Percentiles rank a stretch among this genome's conserved stretches.
Conservation (phyloP, 2,888 invertebrate species). For the Amiota communis region DNA sequence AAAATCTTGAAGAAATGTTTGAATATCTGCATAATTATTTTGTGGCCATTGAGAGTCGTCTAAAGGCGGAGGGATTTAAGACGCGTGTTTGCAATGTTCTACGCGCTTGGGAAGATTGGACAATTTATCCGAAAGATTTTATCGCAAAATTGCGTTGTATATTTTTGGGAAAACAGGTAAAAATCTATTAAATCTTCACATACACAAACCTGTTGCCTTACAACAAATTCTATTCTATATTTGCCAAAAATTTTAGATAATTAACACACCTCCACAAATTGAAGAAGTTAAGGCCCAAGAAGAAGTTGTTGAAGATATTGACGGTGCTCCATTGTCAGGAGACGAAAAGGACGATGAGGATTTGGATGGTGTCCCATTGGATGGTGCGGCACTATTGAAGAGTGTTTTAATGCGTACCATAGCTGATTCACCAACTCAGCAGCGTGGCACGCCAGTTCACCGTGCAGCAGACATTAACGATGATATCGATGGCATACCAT, state of each 20-base stretch:
- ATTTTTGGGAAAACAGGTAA: slow-evolving; percentile 84
- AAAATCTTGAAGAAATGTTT: slow-evolving; percentile 85
- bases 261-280: slow-evolving; percentile 47
- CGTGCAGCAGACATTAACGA: slow-evolving; percentile 73
- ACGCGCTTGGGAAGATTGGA: slow-evolving; percentile 98
- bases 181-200: no score
- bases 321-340: slow-evolving; percentile 74
- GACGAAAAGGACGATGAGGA: slow-evolving; percentile 78
- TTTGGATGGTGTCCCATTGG: slow-evolving; percentile 84
- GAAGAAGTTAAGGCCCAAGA: slow-evolving; percentile 60
- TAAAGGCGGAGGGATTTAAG: slow-evolving; percentile 98
- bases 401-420: slow-evolving; percentile 76
- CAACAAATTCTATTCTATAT: background rate
- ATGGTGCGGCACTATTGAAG: slow-evolving; percentile 87
- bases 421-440: slow-evolving; percentile 68
- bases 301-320: slow-evolving; percentile 71
- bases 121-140: slow-evolving; percentile 94
- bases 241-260: background rate
- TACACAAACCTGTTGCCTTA: no score
- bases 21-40: slow-evolving; percentile 82
- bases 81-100: slow-evolving; percentile 90
- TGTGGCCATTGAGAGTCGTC: slow-evolving; percentile 83
- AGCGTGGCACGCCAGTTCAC: slow-evolving; percentile 61
- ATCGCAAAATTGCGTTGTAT: slow-evolving; percentile 89
- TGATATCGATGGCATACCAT: slow-evolving; percentile 82